These are phyloP conservation scores for Origma solitaria DNA, from an alignment of 2,113 vertebrate genomes.

Conservation along the genomic window DNA sequence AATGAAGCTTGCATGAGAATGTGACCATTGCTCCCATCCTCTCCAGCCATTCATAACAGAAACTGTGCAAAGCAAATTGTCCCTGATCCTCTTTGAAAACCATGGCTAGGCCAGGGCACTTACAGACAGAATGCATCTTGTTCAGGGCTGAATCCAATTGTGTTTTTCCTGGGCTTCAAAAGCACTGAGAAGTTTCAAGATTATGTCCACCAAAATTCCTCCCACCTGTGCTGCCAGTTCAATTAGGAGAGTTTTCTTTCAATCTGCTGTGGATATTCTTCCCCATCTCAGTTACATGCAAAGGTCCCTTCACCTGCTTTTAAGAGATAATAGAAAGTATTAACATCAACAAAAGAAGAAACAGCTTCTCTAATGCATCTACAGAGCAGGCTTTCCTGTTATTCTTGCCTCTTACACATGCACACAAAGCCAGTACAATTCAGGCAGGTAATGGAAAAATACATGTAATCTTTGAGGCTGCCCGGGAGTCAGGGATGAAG, in stretches of 20 bases:
- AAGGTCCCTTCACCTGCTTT: background rate
- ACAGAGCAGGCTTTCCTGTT: background rate
- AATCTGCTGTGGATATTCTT: background rate
- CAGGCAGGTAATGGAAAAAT: background rate
- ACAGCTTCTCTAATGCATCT: background rate
- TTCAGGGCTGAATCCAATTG: background rate
- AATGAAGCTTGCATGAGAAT: background rate
- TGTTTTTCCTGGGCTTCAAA: background rate
- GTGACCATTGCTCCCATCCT: background rate
- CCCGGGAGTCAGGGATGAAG: background rate
- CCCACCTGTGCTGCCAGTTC: background rate
- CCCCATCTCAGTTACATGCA: background rate
- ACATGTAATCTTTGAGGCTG: background rate
- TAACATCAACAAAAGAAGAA: background rate
- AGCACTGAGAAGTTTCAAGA: background rate
- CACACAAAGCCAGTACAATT: background rate
- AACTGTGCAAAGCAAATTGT: background rate
- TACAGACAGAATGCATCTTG: background rate
- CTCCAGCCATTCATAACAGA: background rate
- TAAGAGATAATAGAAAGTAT: background rate
- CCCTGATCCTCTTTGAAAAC: background rate
- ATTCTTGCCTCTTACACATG: background rate
- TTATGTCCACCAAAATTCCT: background rate
- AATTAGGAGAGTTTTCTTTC: background rate
- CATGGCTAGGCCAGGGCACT: background rate